These are phyloP conservation scores for Melanotus villosus DNA, from an alignment of 2,888 invertebrate species.

Conservation along the genomic window DNA sequence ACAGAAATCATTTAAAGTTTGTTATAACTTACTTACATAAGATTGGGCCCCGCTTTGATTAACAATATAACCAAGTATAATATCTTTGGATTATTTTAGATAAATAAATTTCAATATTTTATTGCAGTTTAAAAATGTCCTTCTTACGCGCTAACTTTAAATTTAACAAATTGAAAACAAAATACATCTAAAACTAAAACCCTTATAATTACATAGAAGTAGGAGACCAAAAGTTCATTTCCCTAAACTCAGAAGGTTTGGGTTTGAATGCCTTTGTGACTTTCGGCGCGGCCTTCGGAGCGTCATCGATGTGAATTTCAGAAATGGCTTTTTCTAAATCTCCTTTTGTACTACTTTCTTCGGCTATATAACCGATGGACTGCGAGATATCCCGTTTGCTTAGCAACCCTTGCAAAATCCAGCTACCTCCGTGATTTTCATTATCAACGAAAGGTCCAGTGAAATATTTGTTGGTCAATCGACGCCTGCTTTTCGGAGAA, in stretches of 20 bases:
- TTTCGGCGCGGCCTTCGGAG: conserved; percentile 56
- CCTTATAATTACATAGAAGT: conserved; percentile 79
- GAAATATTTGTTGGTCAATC: conserved; percentile 73
- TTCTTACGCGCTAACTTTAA: neutral
- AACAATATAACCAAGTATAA: too few relatives aligned
- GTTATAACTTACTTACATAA: too few relatives aligned
- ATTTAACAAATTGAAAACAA: neutral
- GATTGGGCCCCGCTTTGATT: too few relatives aligned
- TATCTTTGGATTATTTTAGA: too few relatives aligned
- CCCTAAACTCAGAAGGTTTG: conserved; percentile 81
- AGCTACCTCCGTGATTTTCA: conserved; percentile 69
- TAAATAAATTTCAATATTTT: too few relatives aligned
- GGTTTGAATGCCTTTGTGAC: conserved; percentile 67
- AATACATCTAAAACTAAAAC: neutral
- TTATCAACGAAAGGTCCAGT: conserved; percentile 69
- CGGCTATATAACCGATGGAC: conserved; percentile 72
- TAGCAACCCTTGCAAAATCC: conserved; percentile 78
- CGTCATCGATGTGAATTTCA: conserved; percentile 62
- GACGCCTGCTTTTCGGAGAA: conserved; percentile 73
- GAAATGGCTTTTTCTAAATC: conserved; percentile 48
- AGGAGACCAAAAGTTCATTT: conserved; percentile 90
- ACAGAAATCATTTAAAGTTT: too few relatives aligned
- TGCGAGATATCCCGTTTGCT: conserved; percentile 75
- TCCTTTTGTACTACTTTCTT: conserved; percentile 70
- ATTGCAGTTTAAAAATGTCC: neutral